Conservation (phyloP, 2,888 invertebrate species). For the Apamea sordens region DNA sequence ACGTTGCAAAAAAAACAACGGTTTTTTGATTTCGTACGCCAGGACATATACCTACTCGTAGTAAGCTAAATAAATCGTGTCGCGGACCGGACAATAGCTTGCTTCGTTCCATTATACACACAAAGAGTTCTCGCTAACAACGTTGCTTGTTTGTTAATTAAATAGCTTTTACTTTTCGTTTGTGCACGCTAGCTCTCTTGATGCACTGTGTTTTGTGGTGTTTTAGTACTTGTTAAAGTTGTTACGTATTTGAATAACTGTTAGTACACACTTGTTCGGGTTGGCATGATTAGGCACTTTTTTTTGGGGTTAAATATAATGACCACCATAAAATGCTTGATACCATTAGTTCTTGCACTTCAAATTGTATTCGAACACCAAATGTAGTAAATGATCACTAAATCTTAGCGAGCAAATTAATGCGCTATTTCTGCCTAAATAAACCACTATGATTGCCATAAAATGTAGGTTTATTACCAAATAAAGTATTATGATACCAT, state of each 20-base stretch:
- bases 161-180: conserved; percentile 56
- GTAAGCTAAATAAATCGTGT: conserved; percentile 59
- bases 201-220: conserved; percentile 28
- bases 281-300: not conserved
- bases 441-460: too few species aligned
- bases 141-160: conserved; percentile 64
- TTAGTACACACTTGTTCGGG: not conserved
- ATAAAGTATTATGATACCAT: too few species aligned
- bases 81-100: conserved; percentile 47
- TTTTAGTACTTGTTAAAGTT: conserved; percentile 3
- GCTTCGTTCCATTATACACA: conserved; percentile 56
- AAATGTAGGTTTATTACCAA: too few species aligned
- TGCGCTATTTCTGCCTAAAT: too few species aligned
- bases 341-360: too few species aligned
- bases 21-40: not conserved
- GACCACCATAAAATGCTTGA: too few species aligned
- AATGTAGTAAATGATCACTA: too few species aligned
- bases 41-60: conserved; percentile 39
- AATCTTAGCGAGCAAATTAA: too few species aligned
- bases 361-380: too few species aligned
- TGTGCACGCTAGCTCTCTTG: conserved; percentile 37
- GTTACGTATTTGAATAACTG: not conserved
- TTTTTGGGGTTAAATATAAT: too few species aligned
- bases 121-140: conserved; percentile 61
- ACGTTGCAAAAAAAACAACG: not conserved